These are phyloP conservation scores for Pseudochaenichthys georgianus DNA, from an alignment of 2,797 vertebrate species.

Conservation along the genomic window DNA sequence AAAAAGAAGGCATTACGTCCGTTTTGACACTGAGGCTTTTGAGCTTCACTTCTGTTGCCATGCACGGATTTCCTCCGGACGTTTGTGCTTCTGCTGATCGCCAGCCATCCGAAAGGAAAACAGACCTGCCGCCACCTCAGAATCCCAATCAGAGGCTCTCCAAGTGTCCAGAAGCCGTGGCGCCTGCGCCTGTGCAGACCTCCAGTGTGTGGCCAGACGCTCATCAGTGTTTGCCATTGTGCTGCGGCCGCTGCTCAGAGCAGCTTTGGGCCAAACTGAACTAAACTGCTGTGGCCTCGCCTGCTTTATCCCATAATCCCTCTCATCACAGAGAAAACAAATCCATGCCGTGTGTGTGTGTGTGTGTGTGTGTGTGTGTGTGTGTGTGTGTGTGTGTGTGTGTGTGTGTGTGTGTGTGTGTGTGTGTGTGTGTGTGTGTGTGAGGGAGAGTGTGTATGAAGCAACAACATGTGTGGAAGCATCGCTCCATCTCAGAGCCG, in stretches of 20 bases:
- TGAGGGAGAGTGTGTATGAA: no score
- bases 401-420: conserved; percentile 18
- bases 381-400: neutral
- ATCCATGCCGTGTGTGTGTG: conserved; percentile 73
- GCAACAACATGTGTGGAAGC: conserved; percentile 46
- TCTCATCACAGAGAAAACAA: conserved; percentile 86
- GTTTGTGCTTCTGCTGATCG: conserved; percentile 37
- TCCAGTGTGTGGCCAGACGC: conserved; percentile 58
- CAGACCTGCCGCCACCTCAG: conserved; percentile 39
- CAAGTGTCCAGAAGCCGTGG: conserved; percentile 12
- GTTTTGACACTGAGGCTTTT: conserved; percentile 4
- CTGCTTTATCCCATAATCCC: conserved; percentile 86
- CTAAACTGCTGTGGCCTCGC: conserved; percentile 75
- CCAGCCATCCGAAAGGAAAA: conserved; percentile 47
- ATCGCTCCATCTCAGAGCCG: conserved; percentile 28
- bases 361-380: conserved; percentile 34
- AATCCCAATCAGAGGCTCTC: conserved; percentile 64
- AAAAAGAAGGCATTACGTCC: conserved; percentile 30
- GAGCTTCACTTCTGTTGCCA: conserved; percentile 15
- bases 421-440: conserved; percentile 33
- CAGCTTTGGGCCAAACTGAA: conserved; percentile 79
- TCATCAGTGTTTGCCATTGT: conserved; percentile 74
- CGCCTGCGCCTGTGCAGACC: conserved; percentile 39
- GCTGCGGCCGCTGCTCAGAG: conserved; percentile 67
- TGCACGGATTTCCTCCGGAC: conserved; percentile 20